Evolutionary conservation across 2,113 vertebrate genomes (phyloP).

Genomic region (Colistium nudipinnis): DNA sequence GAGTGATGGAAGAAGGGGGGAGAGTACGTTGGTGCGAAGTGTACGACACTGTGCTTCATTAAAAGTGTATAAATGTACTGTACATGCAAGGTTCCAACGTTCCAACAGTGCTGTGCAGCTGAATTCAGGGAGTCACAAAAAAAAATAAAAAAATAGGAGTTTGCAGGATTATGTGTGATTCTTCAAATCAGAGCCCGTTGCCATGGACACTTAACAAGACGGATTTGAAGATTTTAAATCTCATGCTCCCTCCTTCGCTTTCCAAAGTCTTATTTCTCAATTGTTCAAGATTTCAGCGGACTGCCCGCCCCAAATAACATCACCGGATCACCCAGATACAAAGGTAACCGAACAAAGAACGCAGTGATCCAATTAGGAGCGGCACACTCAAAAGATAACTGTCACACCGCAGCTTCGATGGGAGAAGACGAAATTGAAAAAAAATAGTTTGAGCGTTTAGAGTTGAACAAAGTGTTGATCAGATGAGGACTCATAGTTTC

Average conservation of each 20-base stretch:
- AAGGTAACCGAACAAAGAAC: constrained; percentile 44
- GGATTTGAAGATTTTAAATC: constrained; percentile 43
- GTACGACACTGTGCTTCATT: not conserved
- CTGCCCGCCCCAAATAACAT: constrained; percentile 20
- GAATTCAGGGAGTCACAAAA: not conserved
- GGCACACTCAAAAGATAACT: not conserved
- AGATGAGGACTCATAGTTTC: not conserved
- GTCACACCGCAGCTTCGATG: constrained; percentile 21
- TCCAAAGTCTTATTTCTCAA: constrained; percentile 4
- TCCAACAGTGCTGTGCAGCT: not conserved
- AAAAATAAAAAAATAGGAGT: not conserved
- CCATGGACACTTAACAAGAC: constrained; percentile 67
- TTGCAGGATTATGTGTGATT: not conserved
- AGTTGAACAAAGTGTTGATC: not conserved
- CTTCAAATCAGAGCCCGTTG: constrained; percentile 49
- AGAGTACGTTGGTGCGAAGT: constrained; percentile 23
- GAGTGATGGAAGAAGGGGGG: not conserved
- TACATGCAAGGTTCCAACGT: no score
- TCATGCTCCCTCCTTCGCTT: constrained; percentile 26
- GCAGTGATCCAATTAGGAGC: constrained; percentile 34
- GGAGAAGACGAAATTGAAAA: not conserved
- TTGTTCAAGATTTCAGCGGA: constrained; percentile 15
- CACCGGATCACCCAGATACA: constrained; percentile 40
- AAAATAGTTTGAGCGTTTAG: not conserved
- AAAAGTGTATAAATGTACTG: not conserved